Base-by-base conservation (phyloP, 2,888 invertebrate species). In the Tipula helvola region DNA sequence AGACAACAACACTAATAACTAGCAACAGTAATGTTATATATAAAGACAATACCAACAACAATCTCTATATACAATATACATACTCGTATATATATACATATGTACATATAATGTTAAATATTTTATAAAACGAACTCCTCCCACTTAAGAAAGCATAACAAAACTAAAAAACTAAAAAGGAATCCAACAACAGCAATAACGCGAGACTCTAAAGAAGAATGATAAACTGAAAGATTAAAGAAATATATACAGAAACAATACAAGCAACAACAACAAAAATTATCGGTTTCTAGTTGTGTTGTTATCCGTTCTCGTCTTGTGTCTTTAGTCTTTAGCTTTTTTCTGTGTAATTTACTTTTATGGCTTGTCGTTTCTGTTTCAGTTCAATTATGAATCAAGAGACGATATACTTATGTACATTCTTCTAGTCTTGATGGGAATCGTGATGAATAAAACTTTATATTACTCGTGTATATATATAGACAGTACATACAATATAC, bases 251-350 rank as follows among this genome's bases (percentile, higher is more conserved):
- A 71, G 71, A 71, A 71, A 71, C 71, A 71, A 71, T 71, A 71
- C 28, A 71, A 36, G 84, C n/a, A 84, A 84, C 84, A 84, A 52
- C 5, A 84, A 84, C 84, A 84, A 52, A 84, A 84, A 84, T 84
- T 84, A 84, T 84, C 84, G 84, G 84, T 84, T 84, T 84, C 84
- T 84, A 84, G 36, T 84, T 84, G 84, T 84, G 84, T 84, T 84
- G 36, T 36, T 41, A 84, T 84, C 41, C 41, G 41, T 84, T 84
- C 41, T n/a, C 84, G 84, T 84, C 41, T 84, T 84, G 8, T 84
- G 36, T 84, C 39, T 84, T 84, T 39, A 84, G n/a, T 8, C 39
- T 39, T 39, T 12, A n/a, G n/a, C n/a, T 84, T 39, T 39, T 84
- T 39, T 84, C 5, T 84, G 36, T 39, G 36, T 84, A 39, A 84